Evolutionary conservation across 2,113 vertebrate species (phyloP).

Genomic region (Rhinolophus ferrumequinum): DNA sequence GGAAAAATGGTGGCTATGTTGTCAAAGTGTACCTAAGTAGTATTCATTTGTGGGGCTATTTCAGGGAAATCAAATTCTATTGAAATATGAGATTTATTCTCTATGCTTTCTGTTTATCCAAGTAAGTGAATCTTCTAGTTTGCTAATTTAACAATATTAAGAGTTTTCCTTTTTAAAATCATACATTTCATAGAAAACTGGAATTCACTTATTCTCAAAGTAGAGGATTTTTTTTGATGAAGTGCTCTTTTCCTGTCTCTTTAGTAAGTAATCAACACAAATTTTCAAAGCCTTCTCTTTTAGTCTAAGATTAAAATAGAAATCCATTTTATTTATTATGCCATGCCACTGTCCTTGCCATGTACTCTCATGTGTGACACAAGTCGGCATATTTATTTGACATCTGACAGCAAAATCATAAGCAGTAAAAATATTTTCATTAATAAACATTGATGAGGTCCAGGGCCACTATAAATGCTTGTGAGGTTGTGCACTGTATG

Average conservation of each 20-base stretch:
- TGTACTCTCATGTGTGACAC: neutral
- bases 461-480: neutral
- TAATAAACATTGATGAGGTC: slow-evolving; percentile 43
- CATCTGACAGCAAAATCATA: slow-evolving; percentile 41
- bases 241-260: slow-evolving; percentile 27
- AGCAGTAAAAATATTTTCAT: slow-evolving; percentile 5
- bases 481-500: neutral
- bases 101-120: neutral
- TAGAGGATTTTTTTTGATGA: neutral
- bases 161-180: slow-evolving; percentile 25
- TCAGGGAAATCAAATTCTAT: neutral
- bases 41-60: slow-evolving; percentile 25
- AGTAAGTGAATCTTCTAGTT: slow-evolving; percentile 3
- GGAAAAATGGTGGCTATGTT: slow-evolving; percentile 11
- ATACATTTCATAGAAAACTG: neutral
- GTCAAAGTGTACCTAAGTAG: neutral
- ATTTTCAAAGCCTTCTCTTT: slow-evolving; percentile 59
- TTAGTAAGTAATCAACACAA: slow-evolving; percentile 41
- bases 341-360: slow-evolving; percentile 28
- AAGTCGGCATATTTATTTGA: slow-evolving; percentile 47
- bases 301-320: slow-evolving; percentile 52
- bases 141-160: slow-evolving; percentile 39
- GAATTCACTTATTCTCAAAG: slow-evolving; percentile 38
- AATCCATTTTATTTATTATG: slow-evolving; percentile 59
- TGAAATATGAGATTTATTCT: slow-evolving; percentile 13